A percentile compares a stretch with the other conserved stretches of the same genome.
These are phyloP conservation scores for Chelonoidis abingdonii DNA, from an alignment of 2,113 vertebrate species.

Conservation along the genomic window DNA sequence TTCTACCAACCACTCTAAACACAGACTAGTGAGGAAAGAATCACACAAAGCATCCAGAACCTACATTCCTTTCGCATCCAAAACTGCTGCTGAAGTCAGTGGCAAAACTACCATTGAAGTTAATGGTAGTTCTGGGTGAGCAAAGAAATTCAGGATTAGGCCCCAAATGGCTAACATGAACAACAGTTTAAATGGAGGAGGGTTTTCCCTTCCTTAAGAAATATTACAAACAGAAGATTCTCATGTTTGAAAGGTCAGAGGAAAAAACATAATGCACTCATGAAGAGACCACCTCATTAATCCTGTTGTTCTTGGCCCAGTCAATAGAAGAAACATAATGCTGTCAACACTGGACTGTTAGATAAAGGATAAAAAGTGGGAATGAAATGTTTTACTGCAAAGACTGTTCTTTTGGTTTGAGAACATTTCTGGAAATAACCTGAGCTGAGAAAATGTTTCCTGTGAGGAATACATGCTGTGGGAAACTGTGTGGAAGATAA, in stretches of 20 bases:
- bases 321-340: slow-evolving; percentile 79
- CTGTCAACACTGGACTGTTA: slow-evolving; percentile 73
- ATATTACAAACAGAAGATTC: slow-evolving; percentile 71
- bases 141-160: background rate
- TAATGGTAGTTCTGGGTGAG: background rate
- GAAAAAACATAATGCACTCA: slow-evolving; percentile 77
- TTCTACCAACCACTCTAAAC: background rate
- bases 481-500: slow-evolving; percentile 80
- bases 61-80: accelerated
- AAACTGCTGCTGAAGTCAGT: background rate
- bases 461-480: slow-evolving; percentile 78
- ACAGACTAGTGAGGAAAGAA: accelerated
- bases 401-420: slow-evolving; percentile 78
- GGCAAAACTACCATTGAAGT: background rate
- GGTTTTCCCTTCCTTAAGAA: slow-evolving; percentile 58
- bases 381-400: slow-evolving; percentile 81
- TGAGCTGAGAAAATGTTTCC: slow-evolving; percentile 79
- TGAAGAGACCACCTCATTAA: slow-evolving; percentile 77
- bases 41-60: accelerated
- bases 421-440: slow-evolving; percentile 83
- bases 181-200: background rate
- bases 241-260: slow-evolving; percentile 76
- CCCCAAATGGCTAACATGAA: background rate
- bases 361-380: slow-evolving; percentile 80
- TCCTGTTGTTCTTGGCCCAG: slow-evolving; percentile 78